phyloP scores from a whole-genome alignment of 2,888 invertebrate species.

The Eugnorisma glareosa region DNA sequence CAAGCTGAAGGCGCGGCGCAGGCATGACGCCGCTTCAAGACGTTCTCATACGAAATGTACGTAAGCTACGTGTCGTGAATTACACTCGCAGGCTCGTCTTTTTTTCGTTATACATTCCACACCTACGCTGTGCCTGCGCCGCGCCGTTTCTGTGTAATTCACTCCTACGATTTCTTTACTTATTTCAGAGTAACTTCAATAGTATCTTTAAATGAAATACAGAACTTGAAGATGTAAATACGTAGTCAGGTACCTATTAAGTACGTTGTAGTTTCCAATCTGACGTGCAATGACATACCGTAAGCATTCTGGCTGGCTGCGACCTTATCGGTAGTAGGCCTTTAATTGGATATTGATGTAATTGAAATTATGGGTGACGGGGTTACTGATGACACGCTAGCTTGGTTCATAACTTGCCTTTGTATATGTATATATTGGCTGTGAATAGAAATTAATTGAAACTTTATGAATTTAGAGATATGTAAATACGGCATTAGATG shows the following conservation, averaged over 20 bases:
- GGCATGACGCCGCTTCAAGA: too few relatives aligned
- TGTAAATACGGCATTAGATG: neutral
- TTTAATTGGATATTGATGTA: constrained; percentile 26
- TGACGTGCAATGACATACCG: constrained; percentile 11
- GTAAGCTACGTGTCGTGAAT: too few relatives aligned
- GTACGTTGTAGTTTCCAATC: neutral
- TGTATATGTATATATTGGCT: constrained; percentile 9
- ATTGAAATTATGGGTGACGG: constrained; percentile 11
- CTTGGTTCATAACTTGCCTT: neutral
- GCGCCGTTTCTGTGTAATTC: too few relatives aligned
- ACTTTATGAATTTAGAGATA: neutral
- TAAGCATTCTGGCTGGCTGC: neutral
- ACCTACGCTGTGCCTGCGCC: too few relatives aligned
- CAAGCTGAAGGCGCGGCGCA: too few relatives aligned
- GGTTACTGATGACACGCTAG: constrained; percentile 10
- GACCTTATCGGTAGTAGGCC: constrained; percentile 2
- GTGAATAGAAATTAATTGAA: constrained; percentile 1
- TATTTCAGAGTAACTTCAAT: neutral
- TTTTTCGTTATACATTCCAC: too few relatives aligned
- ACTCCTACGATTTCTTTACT: too few relatives aligned
- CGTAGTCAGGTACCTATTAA: too few relatives aligned
- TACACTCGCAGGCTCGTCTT: too few relatives aligned
- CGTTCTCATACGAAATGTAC: too few relatives aligned
- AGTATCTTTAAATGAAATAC: neutral
- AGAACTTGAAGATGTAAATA: neutral